These are phyloP conservation scores for Tethea ocularis DNA, from an alignment of 2,888 invertebrate species.

Conservation along the genomic window DNA sequence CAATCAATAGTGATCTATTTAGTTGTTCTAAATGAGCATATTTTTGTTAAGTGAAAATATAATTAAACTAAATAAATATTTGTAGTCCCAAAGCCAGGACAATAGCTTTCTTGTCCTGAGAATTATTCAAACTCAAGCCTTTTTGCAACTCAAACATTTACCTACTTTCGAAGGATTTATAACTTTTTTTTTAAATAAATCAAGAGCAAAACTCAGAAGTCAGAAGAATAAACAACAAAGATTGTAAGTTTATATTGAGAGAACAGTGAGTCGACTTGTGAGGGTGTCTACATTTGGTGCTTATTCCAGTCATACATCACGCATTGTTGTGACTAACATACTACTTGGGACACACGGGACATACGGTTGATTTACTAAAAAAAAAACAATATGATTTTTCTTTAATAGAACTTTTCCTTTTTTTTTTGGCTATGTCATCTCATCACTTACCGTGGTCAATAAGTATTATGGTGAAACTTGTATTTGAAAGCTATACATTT, in stretches of 20 bases:
- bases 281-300: not conserved
- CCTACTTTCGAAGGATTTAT: not conserved
- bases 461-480: too few relatives aligned
- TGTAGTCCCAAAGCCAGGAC: not conserved
- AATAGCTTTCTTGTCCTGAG: not conserved
- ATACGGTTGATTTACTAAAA: not conserved
- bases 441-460: too few relatives aligned
- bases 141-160: constrained; percentile 4
- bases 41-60: too few relatives aligned
- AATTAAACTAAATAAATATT: not conserved
- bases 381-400: not conserved
- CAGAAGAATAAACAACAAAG: not conserved
- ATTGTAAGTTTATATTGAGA: not conserved
- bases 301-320: constrained; percentile 24
- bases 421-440: too few relatives aligned
- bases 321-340: constrained; percentile 29
- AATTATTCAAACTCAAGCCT: not conserved
- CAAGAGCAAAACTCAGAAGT: not conserved
- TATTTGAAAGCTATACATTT: too few relatives aligned
- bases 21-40: too few relatives aligned
- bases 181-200: not conserved
- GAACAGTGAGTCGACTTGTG: constrained; percentile 1
- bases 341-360: not conserved
- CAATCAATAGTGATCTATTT: too few relatives aligned
- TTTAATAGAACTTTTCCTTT: too few relatives aligned